These are phyloP conservation scores for Lagopus muta DNA, from an alignment of 2,113 vertebrate species.

Conservation along the genomic window DNA sequence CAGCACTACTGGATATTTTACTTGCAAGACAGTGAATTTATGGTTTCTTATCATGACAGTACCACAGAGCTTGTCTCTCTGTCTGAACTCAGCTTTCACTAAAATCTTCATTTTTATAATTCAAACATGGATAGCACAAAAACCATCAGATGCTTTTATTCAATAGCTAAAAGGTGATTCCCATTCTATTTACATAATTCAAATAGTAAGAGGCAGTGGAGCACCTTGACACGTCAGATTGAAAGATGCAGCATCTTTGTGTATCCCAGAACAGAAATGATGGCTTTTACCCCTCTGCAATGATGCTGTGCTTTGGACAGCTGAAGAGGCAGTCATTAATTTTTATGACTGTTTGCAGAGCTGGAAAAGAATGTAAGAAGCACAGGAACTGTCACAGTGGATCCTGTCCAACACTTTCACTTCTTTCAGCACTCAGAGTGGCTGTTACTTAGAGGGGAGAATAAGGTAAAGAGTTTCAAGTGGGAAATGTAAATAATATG, in stretches of 20 bases:
- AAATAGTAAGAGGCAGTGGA: background rate
- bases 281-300: background rate
- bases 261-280: background rate
- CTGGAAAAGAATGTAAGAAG: background rate
- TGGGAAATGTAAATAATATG: background rate
- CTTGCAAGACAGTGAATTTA: background rate
- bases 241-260: background rate
- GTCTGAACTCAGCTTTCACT: background rate
- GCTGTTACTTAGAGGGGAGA: background rate
- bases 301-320: background rate
- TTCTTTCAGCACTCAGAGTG: background rate
- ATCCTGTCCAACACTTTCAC: background rate
- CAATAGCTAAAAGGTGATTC: background rate
- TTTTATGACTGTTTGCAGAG: background rate
- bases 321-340: background rate
- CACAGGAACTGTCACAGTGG: background rate
- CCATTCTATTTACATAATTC: background rate
- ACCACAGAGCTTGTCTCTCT: background rate
- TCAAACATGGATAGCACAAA: background rate
- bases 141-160: background rate
- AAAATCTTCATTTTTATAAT: background rate
- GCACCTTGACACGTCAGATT: background rate
- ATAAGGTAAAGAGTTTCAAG: background rate
- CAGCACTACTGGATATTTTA: background rate
- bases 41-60: background rate